Evolutionary conservation across 1,140 invertebrate genomes (phyloP).

Genomic region (Globodera ellingtonae): DNA sequence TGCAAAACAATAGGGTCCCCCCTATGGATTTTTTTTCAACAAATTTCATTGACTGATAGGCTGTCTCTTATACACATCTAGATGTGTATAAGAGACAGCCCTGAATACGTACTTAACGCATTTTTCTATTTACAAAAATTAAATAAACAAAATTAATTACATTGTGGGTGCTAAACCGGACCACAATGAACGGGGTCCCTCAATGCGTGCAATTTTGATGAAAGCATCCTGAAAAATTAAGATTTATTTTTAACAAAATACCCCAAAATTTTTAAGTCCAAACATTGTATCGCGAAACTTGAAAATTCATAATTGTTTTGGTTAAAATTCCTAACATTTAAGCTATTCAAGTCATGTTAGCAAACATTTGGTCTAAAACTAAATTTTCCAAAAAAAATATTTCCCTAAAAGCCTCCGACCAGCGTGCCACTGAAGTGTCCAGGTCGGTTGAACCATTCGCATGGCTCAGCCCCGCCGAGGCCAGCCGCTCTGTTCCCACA

Average conservation of each 20-base stretch:
- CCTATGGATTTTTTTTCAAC: too few species aligned
- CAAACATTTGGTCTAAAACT: too few species aligned
- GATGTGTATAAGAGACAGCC: too few species aligned
- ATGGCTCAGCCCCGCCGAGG: slow-evolving; percentile 53
- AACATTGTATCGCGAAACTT: neutral
- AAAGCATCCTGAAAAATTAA: slow-evolving; percentile 82
- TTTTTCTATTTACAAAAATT: too few species aligned
- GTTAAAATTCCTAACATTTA: too few species aligned
- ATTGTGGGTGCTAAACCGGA: slow-evolving; percentile 93
- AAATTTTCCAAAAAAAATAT: too few species aligned
- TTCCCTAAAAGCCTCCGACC: slow-evolving; percentile 70
- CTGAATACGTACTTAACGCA: too few species aligned
- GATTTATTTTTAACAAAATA: neutral
- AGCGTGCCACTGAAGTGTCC: slow-evolving; percentile 85
- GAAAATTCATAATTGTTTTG: too few species aligned
- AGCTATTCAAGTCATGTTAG: too few species aligned
- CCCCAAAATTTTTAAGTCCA: neutral
- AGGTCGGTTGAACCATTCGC: slow-evolving; percentile 73
- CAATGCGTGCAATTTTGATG: slow-evolving; percentile 82
- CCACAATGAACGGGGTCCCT: slow-evolving; percentile 90
- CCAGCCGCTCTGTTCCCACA: slow-evolving; percentile 67
- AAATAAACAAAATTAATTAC: slow-evolving; percentile 58
- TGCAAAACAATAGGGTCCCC: too few species aligned
- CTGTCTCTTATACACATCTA: too few species aligned
- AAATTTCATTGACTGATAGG: too few species aligned